phyloP scores from a whole-genome alignment of 2,888 invertebrate genomes.

The Anoplius nigerrimus region DNA sequence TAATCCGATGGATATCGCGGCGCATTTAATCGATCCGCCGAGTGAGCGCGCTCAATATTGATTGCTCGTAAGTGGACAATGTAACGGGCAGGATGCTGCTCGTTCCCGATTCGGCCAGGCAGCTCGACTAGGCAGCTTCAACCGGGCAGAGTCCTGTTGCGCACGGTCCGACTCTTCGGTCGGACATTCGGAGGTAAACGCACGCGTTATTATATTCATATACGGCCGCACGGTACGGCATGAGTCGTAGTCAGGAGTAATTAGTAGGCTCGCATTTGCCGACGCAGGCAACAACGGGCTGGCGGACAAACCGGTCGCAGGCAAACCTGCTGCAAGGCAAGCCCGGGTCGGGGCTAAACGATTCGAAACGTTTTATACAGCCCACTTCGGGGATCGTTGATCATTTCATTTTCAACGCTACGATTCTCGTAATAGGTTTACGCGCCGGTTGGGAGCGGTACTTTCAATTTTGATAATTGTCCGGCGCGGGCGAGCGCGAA shows the following conservation, averaged over 20 bases:
- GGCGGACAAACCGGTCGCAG: too few species aligned
- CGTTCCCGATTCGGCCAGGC: too few species aligned
- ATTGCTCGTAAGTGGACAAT: background rate
- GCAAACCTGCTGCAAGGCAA: too few species aligned
- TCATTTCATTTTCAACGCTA: background rate
- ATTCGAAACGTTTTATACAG: background rate
- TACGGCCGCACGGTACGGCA: background rate
- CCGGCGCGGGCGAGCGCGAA: background rate
- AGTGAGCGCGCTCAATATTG: background rate
- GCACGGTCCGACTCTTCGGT: background rate
- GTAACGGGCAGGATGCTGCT: too few species aligned
- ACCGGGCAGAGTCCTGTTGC: background rate
- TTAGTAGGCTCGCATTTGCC: slow-evolving; percentile 5
- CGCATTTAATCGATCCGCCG: too few species aligned
- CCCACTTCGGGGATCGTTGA: background rate
- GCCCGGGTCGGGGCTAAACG: background rate
- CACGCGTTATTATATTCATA: slow-evolving; percentile 6
- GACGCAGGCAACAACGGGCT: background rate
- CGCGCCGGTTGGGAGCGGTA: background rate
- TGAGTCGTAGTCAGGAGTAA: slow-evolving; percentile 1
- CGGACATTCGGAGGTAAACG: background rate
- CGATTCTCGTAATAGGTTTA: slow-evolving; percentile 7
- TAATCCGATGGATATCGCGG: background rate
- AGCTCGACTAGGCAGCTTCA: too few species aligned
- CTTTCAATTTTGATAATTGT: slow-evolving; percentile 4